Conservation (phyloP, 1,140 invertebrate species). For the Oncopodura yosiiana region DNA sequence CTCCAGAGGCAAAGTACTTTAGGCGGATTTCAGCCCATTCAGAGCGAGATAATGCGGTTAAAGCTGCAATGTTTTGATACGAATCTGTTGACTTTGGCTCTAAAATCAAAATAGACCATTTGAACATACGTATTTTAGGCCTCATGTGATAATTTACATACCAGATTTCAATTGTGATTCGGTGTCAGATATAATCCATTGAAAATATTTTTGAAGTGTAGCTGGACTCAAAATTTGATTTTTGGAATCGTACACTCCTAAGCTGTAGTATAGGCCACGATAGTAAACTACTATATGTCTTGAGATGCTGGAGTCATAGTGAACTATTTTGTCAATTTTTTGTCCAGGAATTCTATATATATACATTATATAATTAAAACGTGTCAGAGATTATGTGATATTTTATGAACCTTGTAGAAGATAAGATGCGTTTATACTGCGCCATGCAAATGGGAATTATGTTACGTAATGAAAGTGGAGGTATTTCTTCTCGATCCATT, state of each 20-base stretch:
- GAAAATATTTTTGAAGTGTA: constrained; percentile 40
- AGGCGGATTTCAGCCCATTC: constrained; percentile 43
- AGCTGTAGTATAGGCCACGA: constrained; percentile 38
- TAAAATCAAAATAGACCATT: constrained; percentile 6
- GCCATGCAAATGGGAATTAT: constrained; percentile 44
- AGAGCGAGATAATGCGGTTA: constrained; percentile 43
- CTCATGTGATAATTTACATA: too few relatives aligned
- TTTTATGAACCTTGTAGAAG: constrained; percentile 40
- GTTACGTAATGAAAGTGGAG: constrained; percentile 42
- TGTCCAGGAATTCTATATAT: constrained; percentile 42
- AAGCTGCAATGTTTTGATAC: constrained; percentile 40
- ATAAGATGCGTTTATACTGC: constrained; percentile 41
- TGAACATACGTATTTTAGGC: too few relatives aligned
- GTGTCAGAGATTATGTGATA: too few relatives aligned
- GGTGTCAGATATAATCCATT: constrained; percentile 44
- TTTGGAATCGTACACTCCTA: constrained; percentile 41
- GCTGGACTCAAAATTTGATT: constrained; percentile 40
- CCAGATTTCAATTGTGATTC: background rate
- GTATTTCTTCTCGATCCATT: constrained; percentile 44
- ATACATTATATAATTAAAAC: background rate
- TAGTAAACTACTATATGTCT: constrained; percentile 39
- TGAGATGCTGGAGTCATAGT: constrained; percentile 38
- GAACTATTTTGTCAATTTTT: constrained; percentile 41
- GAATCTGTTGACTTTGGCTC: constrained; percentile 39
- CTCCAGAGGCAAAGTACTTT: constrained; percentile 40